Base-by-base conservation (phyloP, 2,113 vertebrate genomes). In the Pelecanus crispus region DNA sequence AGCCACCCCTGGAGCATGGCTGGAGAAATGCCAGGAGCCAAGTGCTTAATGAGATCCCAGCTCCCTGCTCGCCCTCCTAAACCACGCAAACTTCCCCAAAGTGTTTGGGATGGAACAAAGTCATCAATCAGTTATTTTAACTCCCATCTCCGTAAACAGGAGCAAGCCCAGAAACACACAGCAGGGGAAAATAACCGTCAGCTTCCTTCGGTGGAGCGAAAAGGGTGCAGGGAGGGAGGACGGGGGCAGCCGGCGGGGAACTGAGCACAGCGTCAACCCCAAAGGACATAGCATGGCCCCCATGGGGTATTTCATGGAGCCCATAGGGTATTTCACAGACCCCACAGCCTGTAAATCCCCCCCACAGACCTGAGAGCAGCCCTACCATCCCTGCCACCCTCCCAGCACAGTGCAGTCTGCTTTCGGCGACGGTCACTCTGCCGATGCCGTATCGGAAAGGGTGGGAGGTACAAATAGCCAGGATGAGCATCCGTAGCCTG, bases 101-200 rank as follows among this genome's bases (percentile, higher is more conserved):
- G 82, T 63, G 90, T 96, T 94, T 90, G 92, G 95, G 92, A 96
- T 86, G 95, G 95, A 97, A 97, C 88, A 96, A 97, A 97, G 86
- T 96, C 95, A 96, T 96, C 95, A 96, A 96, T 96, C 96, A 97
- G 94, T 95, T 94, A 92, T 96, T 96, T 95, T 94, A 94, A 91
- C 73, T 97, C 91, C 65, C 74, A 95, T 81, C 94, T 97, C 92
- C 55, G 73, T 97, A 97, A 97, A 97, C 96, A 97, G 91, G 83
- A 96, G 94, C 24, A 14, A 97, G 93, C 91, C 65, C 95, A 95
- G 91, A 89, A 81, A 71, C 77, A 92, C 21, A 9, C 68, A 84
- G 91, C 81, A 96, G 91, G 89, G 96, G 93, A 97, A 97, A 97
- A 97, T 89, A 86, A 87, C 83, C 1, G 65, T 96, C 96, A 97